Evolutionary conservation across 2,888 invertebrate genomes (phyloP).

Genomic region (Peribatodes rhomboidaria): DNA sequence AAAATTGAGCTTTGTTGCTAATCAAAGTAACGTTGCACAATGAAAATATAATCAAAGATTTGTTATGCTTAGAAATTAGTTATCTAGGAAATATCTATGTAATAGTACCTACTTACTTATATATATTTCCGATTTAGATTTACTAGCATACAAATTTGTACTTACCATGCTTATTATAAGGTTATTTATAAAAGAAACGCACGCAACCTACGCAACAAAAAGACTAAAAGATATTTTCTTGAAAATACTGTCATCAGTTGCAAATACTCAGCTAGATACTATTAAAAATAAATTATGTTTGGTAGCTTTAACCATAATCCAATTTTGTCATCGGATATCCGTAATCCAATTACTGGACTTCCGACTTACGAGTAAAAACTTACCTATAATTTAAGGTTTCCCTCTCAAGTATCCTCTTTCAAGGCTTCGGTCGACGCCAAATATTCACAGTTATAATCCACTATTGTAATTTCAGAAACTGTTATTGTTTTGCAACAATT

Average conservation of each 20-base stretch:
- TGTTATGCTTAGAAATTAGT: background rate
- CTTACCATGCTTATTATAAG: too few relatives aligned
- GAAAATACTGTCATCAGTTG: background rate
- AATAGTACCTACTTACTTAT: too few relatives aligned
- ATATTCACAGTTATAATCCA: constrained; percentile 54
- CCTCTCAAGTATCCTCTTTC: constrained; percentile 64
- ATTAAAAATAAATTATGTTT: background rate
- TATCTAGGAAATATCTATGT: too few relatives aligned
- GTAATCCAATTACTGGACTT: constrained; percentile 66
- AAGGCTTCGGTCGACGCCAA: constrained; percentile 46
- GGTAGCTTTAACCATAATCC: background rate
- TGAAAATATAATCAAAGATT: background rate
- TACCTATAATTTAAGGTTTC: constrained; percentile 70
- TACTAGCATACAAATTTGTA: too few relatives aligned
- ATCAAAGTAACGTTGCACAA: constrained; percentile 3
- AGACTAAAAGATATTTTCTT: background rate
- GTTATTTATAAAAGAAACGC: too few relatives aligned
- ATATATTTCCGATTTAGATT: too few relatives aligned
- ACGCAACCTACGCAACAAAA: too few relatives aligned
- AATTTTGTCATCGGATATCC: constrained; percentile 44
- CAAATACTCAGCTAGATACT: background rate
- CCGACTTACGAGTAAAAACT: constrained; percentile 54
- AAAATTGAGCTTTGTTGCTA: constrained; percentile 21
- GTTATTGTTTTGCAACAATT: constrained; percentile 33
- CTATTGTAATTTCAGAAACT: constrained; percentile 40